Percentiles rank a stretch among this genome's conserved stretches.
Evolutionary conservation across 2,888 invertebrate genomes (phyloP).

Genomic region (Drosophila robusta): DNA sequence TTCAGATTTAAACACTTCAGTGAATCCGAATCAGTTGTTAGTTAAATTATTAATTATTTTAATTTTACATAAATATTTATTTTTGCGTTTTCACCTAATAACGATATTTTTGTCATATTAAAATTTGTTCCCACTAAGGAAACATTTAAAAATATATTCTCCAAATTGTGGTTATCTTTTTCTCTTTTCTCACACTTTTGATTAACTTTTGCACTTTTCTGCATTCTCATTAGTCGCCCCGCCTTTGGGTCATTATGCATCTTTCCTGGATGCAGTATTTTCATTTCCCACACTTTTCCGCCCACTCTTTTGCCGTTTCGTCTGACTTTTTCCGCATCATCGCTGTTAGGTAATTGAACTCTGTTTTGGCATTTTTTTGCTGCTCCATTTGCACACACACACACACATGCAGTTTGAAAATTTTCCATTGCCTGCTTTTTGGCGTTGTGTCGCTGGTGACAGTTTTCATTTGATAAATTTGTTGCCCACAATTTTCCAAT

Average conservation of each 20-base stretch:
- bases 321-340: background rate
- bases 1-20: too few species aligned
- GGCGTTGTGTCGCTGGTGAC: slow-evolving; percentile 1
- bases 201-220: slow-evolving; percentile 1
- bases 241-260: slow-evolving; percentile 10
- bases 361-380: slow-evolving; percentile 4
- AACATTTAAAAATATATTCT: background rate
- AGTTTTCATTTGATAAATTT: slow-evolving; percentile 10
- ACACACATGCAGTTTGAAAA: background rate
- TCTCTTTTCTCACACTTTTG: background rate
- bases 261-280: background rate
- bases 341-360: slow-evolving; percentile 29
- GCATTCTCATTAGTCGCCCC: background rate
- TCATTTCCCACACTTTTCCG: background rate
- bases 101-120: too few species aligned
- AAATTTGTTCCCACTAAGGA: background rate
- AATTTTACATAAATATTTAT: too few species aligned
- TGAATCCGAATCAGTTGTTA: too few species aligned
- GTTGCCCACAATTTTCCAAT: slow-evolving; percentile 5
- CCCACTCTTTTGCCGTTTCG: background rate
- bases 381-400: background rate
- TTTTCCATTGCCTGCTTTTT: slow-evolving; percentile 13
- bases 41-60: too few species aligned
- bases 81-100: too few species aligned
- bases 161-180: background rate